Evolutionary conservation across 1,140 invertebrate genomes (phyloP).

Genomic region (Grapholita molesta): DNA sequence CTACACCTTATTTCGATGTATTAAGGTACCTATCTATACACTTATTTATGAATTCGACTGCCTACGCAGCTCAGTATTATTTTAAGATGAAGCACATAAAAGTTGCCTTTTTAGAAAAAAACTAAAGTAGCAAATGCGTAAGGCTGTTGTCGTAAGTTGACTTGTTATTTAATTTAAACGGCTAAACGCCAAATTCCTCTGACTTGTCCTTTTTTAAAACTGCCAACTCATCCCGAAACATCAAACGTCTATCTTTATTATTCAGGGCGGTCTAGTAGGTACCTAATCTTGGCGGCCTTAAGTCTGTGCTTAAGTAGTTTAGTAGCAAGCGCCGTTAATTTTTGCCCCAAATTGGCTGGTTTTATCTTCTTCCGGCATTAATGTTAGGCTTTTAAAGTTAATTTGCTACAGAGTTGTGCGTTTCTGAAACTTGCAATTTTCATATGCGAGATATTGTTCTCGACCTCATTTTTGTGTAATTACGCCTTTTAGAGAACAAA

Average conservation of each 20-base stretch:
- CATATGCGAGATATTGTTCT: too few relatives aligned
- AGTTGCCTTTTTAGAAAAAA: too few relatives aligned
- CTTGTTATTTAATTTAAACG: too few relatives aligned
- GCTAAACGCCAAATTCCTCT: background rate
- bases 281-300: background rate
- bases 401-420: slow-evolving; percentile 13
- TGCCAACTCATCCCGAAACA: background rate
- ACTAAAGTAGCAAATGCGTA: too few relatives aligned
- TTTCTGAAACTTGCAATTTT: too few relatives aligned
- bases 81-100: too few relatives aligned
- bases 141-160: background rate
- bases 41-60: too few relatives aligned
- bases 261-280: background rate
- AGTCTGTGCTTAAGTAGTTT: background rate
- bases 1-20: too few relatives aligned
- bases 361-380: background rate
- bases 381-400: background rate
- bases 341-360: background rate
- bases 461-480: too few relatives aligned
- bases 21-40: too few relatives aligned
- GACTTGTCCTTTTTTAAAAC: background rate
- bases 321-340: background rate
- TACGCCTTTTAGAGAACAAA: too few relatives aligned
- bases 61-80: too few relatives aligned
- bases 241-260: background rate